phyloP scores from a whole-genome alignment of 2,113 vertebrate genomes.

The Callipepla californica region DNA sequence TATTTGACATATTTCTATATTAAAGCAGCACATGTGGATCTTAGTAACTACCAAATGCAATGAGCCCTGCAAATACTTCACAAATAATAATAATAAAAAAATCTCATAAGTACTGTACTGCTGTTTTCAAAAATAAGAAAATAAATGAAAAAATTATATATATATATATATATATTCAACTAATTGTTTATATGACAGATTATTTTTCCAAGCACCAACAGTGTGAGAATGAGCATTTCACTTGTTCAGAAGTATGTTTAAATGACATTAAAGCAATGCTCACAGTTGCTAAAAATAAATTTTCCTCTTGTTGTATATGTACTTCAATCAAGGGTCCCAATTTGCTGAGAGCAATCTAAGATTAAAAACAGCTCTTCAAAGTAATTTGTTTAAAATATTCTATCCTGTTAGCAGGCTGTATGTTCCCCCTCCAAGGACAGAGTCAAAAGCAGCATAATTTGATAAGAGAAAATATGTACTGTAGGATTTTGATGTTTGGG shows the following conservation, averaged over 20 bases:
- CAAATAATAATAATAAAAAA: background rate
- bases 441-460: background rate
- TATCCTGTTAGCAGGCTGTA: background rate
- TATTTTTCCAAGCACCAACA: background rate
- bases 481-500: background rate
- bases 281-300: background rate
- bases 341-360: background rate
- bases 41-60: background rate
- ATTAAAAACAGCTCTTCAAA: constrained; percentile 6
- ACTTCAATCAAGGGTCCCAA: background rate
- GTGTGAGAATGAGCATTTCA: background rate
- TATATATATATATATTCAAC: background rate
- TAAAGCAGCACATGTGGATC: background rate
- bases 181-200: background rate
- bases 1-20: background rate
- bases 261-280: background rate
- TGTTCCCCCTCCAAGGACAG: background rate
- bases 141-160: background rate
- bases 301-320: background rate
- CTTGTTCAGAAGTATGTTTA: background rate
- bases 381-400: background rate
- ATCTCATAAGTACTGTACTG: background rate
- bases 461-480: background rate
- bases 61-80: background rate
- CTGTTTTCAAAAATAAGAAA: background rate